Conservation (phyloP, 2,797 vertebrate genomes). For the Meriones psammophilus region DNA sequence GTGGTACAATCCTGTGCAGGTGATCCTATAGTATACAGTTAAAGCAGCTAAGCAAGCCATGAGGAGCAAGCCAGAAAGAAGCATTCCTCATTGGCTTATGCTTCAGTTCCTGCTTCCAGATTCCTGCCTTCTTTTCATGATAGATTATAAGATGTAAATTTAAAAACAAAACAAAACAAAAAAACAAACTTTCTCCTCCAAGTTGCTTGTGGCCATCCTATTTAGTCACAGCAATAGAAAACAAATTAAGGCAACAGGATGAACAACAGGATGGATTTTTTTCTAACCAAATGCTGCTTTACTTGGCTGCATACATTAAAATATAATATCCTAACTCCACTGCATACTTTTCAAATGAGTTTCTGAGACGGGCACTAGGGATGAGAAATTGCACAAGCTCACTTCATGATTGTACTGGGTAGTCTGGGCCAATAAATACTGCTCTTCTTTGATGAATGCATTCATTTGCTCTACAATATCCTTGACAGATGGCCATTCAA, state of each 20-base stretch:
- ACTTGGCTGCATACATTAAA: not conserved
- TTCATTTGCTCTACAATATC: not conserved
- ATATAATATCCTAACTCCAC: not conserved
- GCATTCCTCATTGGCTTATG: not conserved
- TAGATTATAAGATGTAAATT: not conserved
- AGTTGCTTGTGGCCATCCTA: not conserved
- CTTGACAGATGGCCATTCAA: slow-evolving; percentile 9
- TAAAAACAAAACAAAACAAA: too few relatives aligned
- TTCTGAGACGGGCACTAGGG: not conserved
- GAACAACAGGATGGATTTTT: too few relatives aligned
- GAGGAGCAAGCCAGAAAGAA: not conserved
- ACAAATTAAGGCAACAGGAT: not conserved
- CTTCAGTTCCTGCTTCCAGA: not conserved
- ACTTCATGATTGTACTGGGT: not conserved
- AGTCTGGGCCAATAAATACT: not conserved
- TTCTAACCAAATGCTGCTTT: not conserved
- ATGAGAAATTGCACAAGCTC: not conserved
- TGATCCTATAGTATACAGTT: too few relatives aligned
- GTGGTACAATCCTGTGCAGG: not conserved
- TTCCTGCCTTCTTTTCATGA: not conserved
- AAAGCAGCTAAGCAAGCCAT: not conserved
- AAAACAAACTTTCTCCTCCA: not conserved
- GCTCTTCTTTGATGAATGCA: not conserved
- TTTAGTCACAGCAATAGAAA: too few relatives aligned
- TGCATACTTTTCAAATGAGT: not conserved